Conservation (phyloP, 2,888 invertebrate species). For the Cheilosia scutellata region DNA sequence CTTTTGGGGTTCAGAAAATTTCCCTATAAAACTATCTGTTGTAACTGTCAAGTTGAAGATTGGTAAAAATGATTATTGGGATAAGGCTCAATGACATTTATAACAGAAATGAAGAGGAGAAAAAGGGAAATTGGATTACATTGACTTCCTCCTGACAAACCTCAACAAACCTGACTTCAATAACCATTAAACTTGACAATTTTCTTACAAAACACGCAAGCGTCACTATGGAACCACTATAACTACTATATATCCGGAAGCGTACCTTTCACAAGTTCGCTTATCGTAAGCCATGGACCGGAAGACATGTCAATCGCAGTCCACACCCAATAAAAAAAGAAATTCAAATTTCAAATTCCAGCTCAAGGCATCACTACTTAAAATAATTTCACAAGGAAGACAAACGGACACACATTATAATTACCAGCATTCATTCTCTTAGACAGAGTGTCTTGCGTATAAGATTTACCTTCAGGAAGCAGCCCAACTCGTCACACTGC, state of each 20-base stretch:
- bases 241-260: not conserved
- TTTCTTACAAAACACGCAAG: too few species aligned
- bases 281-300: conserved; percentile 1
- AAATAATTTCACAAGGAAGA: not conserved
- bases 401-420: conserved; percentile 18
- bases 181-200: too few species aligned
- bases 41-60: too few species aligned
- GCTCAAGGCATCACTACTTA: conserved; percentile 17
- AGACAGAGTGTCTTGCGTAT: conserved; percentile 39
- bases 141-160: too few species aligned
- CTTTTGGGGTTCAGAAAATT: too few species aligned
- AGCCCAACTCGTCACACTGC: conserved; percentile 21
- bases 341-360: conserved; percentile 19
- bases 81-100: too few species aligned
- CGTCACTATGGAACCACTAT: too few species aligned
- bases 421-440: conserved; percentile 43
- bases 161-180: too few species aligned
- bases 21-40: too few species aligned
- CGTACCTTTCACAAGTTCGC: not conserved
- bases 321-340: not conserved
- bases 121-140: too few species aligned
- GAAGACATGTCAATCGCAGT: not conserved
- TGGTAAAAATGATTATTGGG: too few species aligned
- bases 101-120: too few species aligned
- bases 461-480: conserved; percentile 48